phyloP scores from a whole-genome alignment of 1,140 invertebrate genomes.

The Bombus impatiens region DNA sequence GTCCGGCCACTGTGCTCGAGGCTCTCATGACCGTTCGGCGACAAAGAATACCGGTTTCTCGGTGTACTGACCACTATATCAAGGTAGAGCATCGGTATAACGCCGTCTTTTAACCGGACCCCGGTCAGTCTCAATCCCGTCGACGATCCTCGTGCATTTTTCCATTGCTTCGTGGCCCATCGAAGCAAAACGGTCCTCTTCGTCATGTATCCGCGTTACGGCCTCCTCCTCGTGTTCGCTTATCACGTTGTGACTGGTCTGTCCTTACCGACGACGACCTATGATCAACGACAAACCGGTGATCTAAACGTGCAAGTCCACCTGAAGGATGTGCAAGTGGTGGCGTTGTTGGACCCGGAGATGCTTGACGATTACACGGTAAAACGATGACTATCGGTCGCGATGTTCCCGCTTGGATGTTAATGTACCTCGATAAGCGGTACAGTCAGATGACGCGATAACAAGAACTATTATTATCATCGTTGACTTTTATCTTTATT shows the following conservation, averaged over 20 bases:
- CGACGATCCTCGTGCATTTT: slow-evolving; percentile 52
- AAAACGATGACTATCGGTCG: slow-evolving; percentile 51
- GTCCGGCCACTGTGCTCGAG: slow-evolving; percentile 65
- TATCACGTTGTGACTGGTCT: slow-evolving; percentile 11
- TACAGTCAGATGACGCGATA: slow-evolving; percentile 25
- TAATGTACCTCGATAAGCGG: background rate
- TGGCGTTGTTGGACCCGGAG: slow-evolving; percentile 85
- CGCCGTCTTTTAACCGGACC: slow-evolving; percentile 2
- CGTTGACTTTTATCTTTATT: slow-evolving; percentile 8
- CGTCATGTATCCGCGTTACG: slow-evolving; percentile 53
- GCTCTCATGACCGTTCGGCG: slow-evolving; percentile 47
- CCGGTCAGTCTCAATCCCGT: slow-evolving; percentile 34
- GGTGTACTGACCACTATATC: slow-evolving; percentile 44
- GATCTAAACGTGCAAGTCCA: slow-evolving; percentile 90
- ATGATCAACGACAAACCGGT: slow-evolving; percentile 90
- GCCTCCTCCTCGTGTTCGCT: slow-evolving; percentile 42
- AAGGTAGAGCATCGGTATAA: slow-evolving; percentile 34
- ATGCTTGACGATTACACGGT: slow-evolving; percentile 83
- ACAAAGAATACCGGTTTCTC: slow-evolving; percentile 63
- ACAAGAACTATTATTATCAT: slow-evolving; percentile 14
- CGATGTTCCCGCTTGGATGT: background rate
- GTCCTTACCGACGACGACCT: slow-evolving; percentile 71
- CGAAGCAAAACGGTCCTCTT: background rate
- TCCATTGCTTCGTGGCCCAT: slow-evolving; percentile 21
- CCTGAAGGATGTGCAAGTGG: slow-evolving; percentile 89